phyloP scores from a whole-genome alignment of 2,113 vertebrate species.

The Pontoporia blainvillei region DNA sequence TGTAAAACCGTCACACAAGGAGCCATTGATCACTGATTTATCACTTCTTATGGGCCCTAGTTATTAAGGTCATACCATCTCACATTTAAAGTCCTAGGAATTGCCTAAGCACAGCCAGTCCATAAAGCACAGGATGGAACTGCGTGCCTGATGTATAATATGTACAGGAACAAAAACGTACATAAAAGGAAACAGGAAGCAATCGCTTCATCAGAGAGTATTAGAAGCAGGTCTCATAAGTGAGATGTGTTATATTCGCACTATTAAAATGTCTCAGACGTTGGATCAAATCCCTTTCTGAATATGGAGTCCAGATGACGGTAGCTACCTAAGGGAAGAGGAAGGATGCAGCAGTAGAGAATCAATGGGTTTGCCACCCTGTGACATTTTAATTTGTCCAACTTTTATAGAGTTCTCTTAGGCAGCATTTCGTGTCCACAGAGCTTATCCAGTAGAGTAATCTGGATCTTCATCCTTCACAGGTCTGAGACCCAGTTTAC shows the following conservation, averaged over 20 bases:
- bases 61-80: neutral
- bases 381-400: neutral
- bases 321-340: neutral
- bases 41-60: neutral
- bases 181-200: neutral
- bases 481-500: neutral
- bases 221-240: neutral
- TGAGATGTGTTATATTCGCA: neutral
- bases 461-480: neutral
- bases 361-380: neutral
- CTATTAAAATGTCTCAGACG: neutral
- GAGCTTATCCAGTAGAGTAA: neutral
- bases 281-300: neutral
- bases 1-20: neutral
- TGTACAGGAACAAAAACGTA: neutral
- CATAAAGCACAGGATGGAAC: conserved; percentile 6
- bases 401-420: neutral
- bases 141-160: conserved; percentile 53
- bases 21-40: neutral
- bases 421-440: neutral
- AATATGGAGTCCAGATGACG: neutral
- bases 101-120: neutral
- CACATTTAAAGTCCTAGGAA: neutral
- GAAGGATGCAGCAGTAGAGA: neutral
- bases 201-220: neutral